phyloP scores from a whole-genome alignment of 2,888 invertebrate species.

The Rhagonycha fulva region DNA sequence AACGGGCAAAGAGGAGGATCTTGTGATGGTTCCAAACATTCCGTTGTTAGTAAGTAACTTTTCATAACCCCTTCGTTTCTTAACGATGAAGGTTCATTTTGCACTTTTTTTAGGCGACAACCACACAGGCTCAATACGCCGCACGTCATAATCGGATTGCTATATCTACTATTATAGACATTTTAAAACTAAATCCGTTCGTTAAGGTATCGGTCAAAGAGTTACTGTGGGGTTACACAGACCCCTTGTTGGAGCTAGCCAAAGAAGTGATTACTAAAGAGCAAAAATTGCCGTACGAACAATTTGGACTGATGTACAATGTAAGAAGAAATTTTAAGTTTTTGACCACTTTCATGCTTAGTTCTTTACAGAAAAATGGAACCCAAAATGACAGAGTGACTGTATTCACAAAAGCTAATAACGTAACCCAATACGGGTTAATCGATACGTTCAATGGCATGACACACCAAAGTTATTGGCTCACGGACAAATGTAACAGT shows the following conservation, averaged over 20 bases:
- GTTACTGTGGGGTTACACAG: constrained; percentile 89
- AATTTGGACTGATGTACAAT: constrained; percentile 87
- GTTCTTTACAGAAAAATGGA: constrained; percentile 69
- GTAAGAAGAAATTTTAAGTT: constrained; percentile 57
- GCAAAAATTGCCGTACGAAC: constrained; percentile 86
- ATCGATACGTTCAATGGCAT: constrained; percentile 77
- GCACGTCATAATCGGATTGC: constrained; percentile 85
- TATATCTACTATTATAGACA: constrained; percentile 92
- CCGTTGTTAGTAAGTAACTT: constrained; percentile 77
- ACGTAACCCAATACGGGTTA: constrained; percentile 76
- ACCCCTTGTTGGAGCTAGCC: constrained; percentile 84
- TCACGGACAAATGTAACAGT: constrained; percentile 77
- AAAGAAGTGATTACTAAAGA: constrained; percentile 91
- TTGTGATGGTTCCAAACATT: constrained; percentile 88
- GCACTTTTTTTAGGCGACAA: constrained; percentile 66
- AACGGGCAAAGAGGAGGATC: constrained; percentile 79
- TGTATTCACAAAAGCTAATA: constrained; percentile 74
- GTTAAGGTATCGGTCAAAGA: constrained; percentile 87
- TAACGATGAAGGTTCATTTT: constrained; percentile 1
- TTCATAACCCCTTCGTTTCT: not conserved
- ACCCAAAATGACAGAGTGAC: constrained; percentile 77
- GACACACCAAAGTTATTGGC: constrained; percentile 76
- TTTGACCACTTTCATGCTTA: constrained; percentile 8
- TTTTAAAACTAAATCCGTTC: constrained; percentile 88
- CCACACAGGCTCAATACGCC: constrained; percentile 86